Percentiles rank a stretch among this genome's conserved stretches.
These are phyloP conservation scores for Margaritifera margaritifera DNA, from an alignment of 2,888 invertebrate species.

Conservation along the genomic window DNA sequence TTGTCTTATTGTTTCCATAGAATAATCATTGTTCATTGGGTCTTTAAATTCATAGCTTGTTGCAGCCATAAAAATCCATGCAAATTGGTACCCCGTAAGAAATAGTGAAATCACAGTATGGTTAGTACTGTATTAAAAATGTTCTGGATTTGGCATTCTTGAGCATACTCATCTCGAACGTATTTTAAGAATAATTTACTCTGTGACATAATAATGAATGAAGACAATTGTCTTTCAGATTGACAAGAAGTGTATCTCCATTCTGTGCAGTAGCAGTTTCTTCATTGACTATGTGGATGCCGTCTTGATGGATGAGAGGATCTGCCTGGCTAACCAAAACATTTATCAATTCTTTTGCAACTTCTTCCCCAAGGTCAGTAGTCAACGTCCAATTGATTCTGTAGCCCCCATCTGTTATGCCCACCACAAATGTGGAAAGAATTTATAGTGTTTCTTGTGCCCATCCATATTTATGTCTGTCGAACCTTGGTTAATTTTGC, in stretches of 20 bases:
- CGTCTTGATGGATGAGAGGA: slow-evolving; percentile 89
- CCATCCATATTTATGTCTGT: not conserved
- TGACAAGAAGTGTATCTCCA: slow-evolving; percentile 86
- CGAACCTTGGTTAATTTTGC: not conserved
- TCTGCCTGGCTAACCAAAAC: slow-evolving; percentile 86
- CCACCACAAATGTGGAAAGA: not conserved
- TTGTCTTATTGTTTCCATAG: no score
- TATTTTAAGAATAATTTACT: no score
- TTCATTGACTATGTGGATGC: slow-evolving; percentile 92
- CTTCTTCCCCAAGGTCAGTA: slow-evolving; percentile 88
- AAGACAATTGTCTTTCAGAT: slow-evolving; percentile 75
- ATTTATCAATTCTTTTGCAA: slow-evolving; percentile 91
- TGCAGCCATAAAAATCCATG: no score
- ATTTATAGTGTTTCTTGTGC: not conserved
- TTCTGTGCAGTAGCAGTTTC: slow-evolving; percentile 86
- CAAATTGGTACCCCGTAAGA: no score
- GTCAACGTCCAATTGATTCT: not conserved
- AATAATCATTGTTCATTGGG: no score
- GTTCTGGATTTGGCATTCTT: no score
- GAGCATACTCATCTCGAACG: no score
- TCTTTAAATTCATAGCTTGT: no score
- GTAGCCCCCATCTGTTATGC: not conserved
- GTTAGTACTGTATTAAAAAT: no score
- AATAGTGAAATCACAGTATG: no score
- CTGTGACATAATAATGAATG: no score